Evolutionary conservation across 2,113 vertebrate species (phyloP), one percentile per base, ranked within the genome.

Genomic region (Benitochromis conjunctus): DNA sequence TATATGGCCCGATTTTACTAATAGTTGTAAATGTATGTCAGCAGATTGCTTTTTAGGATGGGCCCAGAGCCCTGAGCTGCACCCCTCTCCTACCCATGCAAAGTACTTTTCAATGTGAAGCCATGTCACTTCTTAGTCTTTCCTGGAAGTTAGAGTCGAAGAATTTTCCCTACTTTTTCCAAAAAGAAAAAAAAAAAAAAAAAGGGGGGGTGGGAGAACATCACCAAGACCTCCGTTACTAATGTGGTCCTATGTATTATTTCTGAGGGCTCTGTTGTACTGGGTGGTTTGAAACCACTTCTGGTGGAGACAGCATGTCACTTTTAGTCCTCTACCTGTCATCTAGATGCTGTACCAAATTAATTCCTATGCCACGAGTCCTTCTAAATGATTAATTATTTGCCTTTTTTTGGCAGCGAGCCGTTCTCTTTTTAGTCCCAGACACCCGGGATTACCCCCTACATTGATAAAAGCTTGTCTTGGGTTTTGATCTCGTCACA

Each of bases 241-340:
- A 91, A 91, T 93, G 87, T 88, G 87, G 26, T 81, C 80, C 74
- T 91, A 92, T 92, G 90, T 87, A 94, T 94, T 94, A 93, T 93
- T 94, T 87, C 86, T 91, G 86, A 93, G 90, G 31, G 57, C 79
- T 76, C 83, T 83, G 87, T 90, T 89, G 48, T 76, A 80, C 85
- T 84, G 90, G 77, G 21, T 71, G 54, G 84, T 78, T 87, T 83
- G 56, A 85, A 88, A 80, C 78, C 71, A 48, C 81, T 80, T 82
- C 79, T 74, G 6, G 48, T 83, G 66, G 78, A 90, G 81, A 89
- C 87, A 82, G 85, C 51, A 21, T 77, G 80, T 89, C 78, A 82
- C 84, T 86, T 80, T 76, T 64, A 71, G 79, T 69, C 76, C 60
- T 86, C 43, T 18, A 91, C 60, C 80, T 85, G 89, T 84, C 86